Conservation (phyloP, 2,113 vertebrate genomes). For the Dolichotis patagonum region DNA sequence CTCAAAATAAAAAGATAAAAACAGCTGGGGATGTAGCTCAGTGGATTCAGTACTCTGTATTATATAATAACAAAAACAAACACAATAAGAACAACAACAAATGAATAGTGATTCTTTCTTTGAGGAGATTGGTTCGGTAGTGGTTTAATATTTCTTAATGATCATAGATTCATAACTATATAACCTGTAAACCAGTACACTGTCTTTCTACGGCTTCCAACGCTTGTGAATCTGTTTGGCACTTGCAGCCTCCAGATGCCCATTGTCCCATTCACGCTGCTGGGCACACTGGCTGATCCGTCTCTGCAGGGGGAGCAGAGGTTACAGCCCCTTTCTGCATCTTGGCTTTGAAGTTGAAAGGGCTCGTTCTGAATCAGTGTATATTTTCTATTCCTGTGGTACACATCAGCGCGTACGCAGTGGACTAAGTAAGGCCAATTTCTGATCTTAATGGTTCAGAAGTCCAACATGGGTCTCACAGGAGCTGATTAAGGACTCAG, state of each 20-base stretch:
- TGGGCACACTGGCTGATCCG: background rate
- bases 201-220: background rate
- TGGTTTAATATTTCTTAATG: slow-evolving; percentile 24
- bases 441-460: background rate
- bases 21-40: background rate
- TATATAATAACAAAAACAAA: background rate
- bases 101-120: background rate
- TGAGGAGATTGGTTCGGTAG: background rate
- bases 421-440: background rate
- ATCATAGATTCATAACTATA: background rate
- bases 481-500: background rate
- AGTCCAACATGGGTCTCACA: background rate
- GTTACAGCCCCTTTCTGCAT: background rate
- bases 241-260: background rate
- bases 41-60: background rate
- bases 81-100: background rate
- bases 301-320: background rate
- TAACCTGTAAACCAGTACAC: background rate
- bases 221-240: background rate
- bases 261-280: background rate
- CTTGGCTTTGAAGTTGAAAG: background rate
- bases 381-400: background rate
- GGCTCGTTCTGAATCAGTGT: background rate
- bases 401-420: background rate
- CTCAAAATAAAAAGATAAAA: background rate